Percentiles rank a stretch among this genome's conserved stretches.
Evolutionary conservation across 1,140 invertebrate genomes (phyloP).

Genomic region (Leptonema lineaticorne): DNA sequence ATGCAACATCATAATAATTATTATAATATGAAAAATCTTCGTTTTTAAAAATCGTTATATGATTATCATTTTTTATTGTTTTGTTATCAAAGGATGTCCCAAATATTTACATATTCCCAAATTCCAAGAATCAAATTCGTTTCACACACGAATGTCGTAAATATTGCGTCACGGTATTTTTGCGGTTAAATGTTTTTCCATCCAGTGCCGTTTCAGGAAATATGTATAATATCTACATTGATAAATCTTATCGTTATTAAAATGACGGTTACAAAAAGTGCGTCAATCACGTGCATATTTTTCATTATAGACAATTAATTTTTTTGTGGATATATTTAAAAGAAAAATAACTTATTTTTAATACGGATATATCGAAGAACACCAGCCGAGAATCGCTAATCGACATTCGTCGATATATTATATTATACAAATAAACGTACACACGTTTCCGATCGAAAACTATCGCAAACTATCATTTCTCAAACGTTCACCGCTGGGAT

Average conservation of each 20-base stretch:
- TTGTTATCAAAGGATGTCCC: no score
- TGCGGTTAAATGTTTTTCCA: constrained; percentile 21
- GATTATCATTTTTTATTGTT: no score
- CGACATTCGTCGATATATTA: no score
- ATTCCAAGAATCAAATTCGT: no score
- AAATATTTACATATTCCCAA: no score
- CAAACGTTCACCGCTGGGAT: constrained; percentile 23
- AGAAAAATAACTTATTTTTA: no score
- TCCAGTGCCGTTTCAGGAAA: background rate
- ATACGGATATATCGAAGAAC: no score
- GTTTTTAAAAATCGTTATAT: no score
- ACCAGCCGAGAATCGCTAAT: no score
- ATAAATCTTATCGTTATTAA: constrained; percentile 8
- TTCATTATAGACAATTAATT: background rate
- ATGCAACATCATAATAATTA: no score
- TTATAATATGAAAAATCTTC: no score
- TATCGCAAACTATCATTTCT: constrained; percentile 2
- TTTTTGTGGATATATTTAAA: no score
- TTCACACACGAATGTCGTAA: background rate
- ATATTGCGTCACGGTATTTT: constrained; percentile 18
- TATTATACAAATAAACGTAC: background rate
- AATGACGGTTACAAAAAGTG: constrained; percentile 2
- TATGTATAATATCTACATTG: constrained; percentile 14
- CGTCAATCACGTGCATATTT: background rate
- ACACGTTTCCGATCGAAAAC: background rate